Percentiles rank a stretch among this genome's conserved stretches.
These are phyloP conservation scores for Chironomus tepperi DNA, from an alignment of 1,140 invertebrate species.

Conservation along the genomic window DNA sequence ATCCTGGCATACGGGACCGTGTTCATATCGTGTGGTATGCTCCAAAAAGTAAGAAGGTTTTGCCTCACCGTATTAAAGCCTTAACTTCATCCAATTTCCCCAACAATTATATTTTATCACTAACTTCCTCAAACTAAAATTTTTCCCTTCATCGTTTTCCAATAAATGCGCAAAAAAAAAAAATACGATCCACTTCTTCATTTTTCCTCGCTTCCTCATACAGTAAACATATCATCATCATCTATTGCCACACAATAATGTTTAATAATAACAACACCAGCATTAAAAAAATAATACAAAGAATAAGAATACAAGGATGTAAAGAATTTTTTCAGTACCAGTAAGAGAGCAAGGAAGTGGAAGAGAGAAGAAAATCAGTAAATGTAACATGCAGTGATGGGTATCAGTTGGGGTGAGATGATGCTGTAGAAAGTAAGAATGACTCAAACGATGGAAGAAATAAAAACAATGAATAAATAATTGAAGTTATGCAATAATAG, in stretches of 20 bases:
- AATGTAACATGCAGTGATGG: constrained; percentile 10
- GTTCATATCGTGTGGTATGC: too few relatives aligned
- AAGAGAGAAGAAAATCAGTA: neutral
- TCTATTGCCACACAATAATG: neutral
- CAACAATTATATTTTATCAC: too few relatives aligned
- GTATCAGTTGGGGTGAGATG: neutral
- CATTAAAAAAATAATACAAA: too few relatives aligned
- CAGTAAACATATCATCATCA: constrained; percentile 4
- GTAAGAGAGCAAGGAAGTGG: too few relatives aligned
- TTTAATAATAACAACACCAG: neutral
- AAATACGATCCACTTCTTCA: neutral
- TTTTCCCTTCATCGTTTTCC: too few relatives aligned
- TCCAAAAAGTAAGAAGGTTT: too few relatives aligned
- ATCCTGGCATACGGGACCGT: too few relatives aligned
- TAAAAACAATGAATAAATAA: constrained; percentile 23
- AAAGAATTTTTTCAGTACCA: too few relatives aligned
- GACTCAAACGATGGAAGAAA: neutral
- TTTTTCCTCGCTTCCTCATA: neutral
- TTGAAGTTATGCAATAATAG: constrained; percentile 19
- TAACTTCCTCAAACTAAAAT: too few relatives aligned
- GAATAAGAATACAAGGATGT: too few relatives aligned
- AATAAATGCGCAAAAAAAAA: neutral
- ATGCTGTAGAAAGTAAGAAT: neutral
- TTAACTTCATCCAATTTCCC: too few relatives aligned
- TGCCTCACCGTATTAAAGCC: too few relatives aligned